Base-by-base conservation (phyloP, 1,140 invertebrate genomes). In the Ooceraea biroi region DNA sequence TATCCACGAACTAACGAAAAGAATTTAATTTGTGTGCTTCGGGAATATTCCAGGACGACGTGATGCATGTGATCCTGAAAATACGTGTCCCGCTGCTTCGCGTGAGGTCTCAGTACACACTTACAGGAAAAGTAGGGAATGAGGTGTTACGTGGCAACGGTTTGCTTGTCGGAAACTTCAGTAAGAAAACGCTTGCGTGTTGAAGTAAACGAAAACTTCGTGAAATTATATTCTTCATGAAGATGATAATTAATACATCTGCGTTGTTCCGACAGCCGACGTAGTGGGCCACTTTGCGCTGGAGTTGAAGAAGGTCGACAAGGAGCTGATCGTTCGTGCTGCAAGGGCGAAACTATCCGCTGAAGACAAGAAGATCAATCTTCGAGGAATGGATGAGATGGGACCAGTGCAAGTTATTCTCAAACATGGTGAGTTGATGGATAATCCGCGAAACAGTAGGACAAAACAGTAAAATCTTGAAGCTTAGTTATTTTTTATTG, bases 31-130 rank as follows among this genome's bases (percentile, higher is more conserved):
- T 36, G 36, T 7, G 17, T n/a, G 12, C 5, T 60, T 14, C 46
- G 3, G 3, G 50, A 44, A 60, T 65, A 0, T 50, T 84, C 14
- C 71, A 94, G 93, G 93, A 94, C 17, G 92, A 94, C 69, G 87
- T 93, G 76, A 94, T 94, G 91, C 93, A 93, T 60, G 91, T 94
- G 73, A 92, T 93, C 5, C 78, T 93, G 86, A 92, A 87, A 74
- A 87, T 94, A 73, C 92, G 85, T n/a, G 91, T 93, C 30, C 93
- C 93, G 4, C 48, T 89, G 71, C 85, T 94, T 52, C 87, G 85
- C 17, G 88, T 94, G 17, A 93, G 92, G n/a, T 90, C 94, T 11
- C 88, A 90, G 46, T 94, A 94, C 19, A 87, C 83, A 48, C 80
- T 94, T 17, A 90, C 84, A 58, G 93, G 93, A 84, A 93, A 92